phyloP scores from a whole-genome alignment of 1,140 invertebrate genomes.

The Colletes gigas region DNA sequence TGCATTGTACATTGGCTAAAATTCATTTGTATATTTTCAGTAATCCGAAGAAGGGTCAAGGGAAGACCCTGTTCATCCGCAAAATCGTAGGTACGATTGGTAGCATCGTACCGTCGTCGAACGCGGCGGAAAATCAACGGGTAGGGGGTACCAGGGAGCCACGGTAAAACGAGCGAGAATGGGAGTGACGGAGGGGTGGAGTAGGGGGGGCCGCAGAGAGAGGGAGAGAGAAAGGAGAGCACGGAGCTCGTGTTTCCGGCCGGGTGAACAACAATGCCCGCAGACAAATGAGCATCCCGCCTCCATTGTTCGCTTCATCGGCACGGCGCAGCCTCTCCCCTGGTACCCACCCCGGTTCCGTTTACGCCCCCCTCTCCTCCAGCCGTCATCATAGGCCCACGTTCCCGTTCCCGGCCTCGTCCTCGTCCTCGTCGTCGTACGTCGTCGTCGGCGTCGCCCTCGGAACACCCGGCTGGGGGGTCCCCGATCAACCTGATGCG shows the following conservation, averaged over 20 bases:
- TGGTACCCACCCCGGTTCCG: conserved; percentile 58
- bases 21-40: no score
- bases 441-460: conserved; percentile 15
- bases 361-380: conserved; percentile 47
- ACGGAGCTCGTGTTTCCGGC: conserved; percentile 78
- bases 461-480: conserved; percentile 71
- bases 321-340: conserved; percentile 69
- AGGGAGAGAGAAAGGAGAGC: conserved; percentile 59
- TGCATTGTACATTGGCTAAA: no score
- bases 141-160: not conserved
- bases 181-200: conserved; percentile 38
- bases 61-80: no score
- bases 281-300: conserved; percentile 82
- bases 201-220: conserved; percentile 29
- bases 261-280: conserved; percentile 79
- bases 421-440: conserved; percentile 7
- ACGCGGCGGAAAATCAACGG: conserved; percentile 1
- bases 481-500: conserved; percentile 79
- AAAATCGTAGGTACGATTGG: conserved; percentile 15
- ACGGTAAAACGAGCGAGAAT: conserved; percentile 35
- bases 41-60: no score
- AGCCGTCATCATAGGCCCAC: conserved; percentile 48
- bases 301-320: conserved; percentile 79
- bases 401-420: conserved; percentile 21
- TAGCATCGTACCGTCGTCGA: not conserved